phyloP scores from a whole-genome alignment of 2,888 invertebrate species.

The Eumerus sabulonum region DNA sequence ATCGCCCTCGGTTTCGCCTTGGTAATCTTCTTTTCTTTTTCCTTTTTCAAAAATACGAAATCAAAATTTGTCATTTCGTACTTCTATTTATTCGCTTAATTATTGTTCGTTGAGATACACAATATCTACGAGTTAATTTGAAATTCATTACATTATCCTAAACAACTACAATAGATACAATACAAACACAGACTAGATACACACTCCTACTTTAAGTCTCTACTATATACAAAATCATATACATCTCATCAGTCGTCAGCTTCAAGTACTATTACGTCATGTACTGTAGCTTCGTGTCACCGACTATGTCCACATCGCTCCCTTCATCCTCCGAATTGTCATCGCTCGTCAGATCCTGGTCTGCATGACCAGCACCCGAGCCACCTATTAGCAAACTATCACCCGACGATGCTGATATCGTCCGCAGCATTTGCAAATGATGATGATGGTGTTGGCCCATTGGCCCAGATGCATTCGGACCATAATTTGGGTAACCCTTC shows the following conservation, averaged over 20 bases:
- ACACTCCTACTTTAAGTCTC: conserved; percentile 40
- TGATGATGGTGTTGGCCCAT: conserved; percentile 51
- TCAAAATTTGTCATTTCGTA: conserved; percentile 1
- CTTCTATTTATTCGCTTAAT: conserved; percentile 23
- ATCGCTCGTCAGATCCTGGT: conserved; percentile 77
- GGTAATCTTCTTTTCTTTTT: too few relatives aligned
- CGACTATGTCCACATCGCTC: conserved; percentile 79
- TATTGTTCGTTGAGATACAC: conserved; percentile 59
- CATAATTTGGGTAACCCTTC: conserved; percentile 61
- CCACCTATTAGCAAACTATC: conserved; percentile 69
- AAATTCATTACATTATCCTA: conserved; percentile 26
- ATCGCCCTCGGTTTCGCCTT: too few relatives aligned
- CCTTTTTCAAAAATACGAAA: neutral
- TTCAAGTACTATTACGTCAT: conserved; percentile 74
- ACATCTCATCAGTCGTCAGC: neutral
- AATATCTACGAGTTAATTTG: conserved; percentile 37
- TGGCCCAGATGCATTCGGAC: conserved; percentile 46
- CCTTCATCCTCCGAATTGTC: conserved; percentile 78
- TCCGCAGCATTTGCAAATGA: conserved; percentile 63
- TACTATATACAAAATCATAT: conserved; percentile 51
- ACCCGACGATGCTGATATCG: conserved; percentile 69
- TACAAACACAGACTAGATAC: conserved; percentile 63
- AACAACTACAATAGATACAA: neutral
- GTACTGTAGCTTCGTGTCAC: conserved; percentile 76
- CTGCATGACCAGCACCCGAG: conserved; percentile 70